A percentile compares a stretch with the other conserved stretches of the same genome.
These are phyloP conservation scores for Ophion ventricosus DNA, from an alignment of 2,888 invertebrate genomes.

Conservation along the genomic window DNA sequence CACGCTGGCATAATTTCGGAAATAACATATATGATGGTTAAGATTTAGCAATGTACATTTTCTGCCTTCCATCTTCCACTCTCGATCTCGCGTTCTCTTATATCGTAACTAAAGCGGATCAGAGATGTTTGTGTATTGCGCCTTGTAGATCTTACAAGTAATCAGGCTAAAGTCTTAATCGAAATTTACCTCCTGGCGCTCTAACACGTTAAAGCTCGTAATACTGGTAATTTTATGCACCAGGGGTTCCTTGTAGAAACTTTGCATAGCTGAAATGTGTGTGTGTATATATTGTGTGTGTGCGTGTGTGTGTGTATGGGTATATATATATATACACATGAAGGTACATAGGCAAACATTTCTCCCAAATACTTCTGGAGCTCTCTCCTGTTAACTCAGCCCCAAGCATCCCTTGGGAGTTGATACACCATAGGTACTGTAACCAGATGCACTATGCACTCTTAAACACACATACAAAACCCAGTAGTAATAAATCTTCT, in stretches of 20 bases:
- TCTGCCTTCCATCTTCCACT: background rate
- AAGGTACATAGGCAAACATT: background rate
- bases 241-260: constrained; percentile 59
- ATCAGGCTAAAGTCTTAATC: constrained; percentile 69
- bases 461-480: background rate
- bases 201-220: constrained; percentile 67
- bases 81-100: background rate
- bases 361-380: constrained; percentile 13
- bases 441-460: constrained; percentile 20
- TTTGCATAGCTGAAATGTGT: constrained; percentile 49
- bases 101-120: constrained; percentile 34
- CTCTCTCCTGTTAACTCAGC: constrained; percentile 59
- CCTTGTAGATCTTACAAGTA: constrained; percentile 65
- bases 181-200: constrained; percentile 68
- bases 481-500: constrained; percentile 7
- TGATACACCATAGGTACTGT: constrained; percentile 43
- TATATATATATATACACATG: constrained; percentile 4
- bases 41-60: constrained; percentile 8
- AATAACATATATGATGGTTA: constrained; percentile 31
- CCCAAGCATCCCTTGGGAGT: constrained; percentile 61
- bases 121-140: constrained; percentile 57
- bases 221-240: constrained; percentile 68
- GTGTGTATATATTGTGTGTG: background rate
- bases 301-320: background rate
- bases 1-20: background rate